These are phyloP conservation scores for Micromesistius poutassou DNA, from an alignment of 2,797 vertebrate genomes.

Conservation along the genomic window DNA sequence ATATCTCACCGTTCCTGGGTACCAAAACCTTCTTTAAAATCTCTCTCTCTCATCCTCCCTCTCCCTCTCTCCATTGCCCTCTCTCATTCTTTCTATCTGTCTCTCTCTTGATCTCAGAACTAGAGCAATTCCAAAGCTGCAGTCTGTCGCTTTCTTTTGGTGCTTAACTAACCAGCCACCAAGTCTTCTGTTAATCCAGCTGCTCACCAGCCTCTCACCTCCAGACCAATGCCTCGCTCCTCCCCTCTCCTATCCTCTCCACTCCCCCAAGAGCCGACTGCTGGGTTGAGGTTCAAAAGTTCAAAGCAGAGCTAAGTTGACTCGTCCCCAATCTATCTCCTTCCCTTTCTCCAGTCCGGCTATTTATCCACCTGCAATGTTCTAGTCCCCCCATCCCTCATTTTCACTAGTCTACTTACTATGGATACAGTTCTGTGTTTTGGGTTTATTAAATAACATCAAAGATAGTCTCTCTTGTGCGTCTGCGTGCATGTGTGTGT, in stretches of 20 bases:
- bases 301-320: slow-evolving; percentile 5
- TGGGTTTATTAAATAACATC: no score
- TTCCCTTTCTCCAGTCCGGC: not conserved
- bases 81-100: not conserved
- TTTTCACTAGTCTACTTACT: no score
- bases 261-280: not conserved
- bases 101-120: slow-evolving; percentile 1
- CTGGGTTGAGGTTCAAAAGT: not conserved
- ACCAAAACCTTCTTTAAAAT: not conserved
- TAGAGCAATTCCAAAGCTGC: not conserved
- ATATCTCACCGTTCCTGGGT: not conserved
- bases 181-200: not conserved
- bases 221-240: not conserved
- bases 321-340: not conserved
- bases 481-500: not conserved
- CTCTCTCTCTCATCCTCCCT: not conserved
- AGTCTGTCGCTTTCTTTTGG: not conserved
- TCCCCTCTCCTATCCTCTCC: not conserved
- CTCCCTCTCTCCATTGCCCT: not conserved
- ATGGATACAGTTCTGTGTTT: no score
- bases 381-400: not conserved
- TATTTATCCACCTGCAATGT: not conserved
- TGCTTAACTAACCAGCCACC: not conserved
- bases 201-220: not conserved
- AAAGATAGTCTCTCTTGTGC: no score